These are phyloP conservation scores for Ormyrus nitidulus DNA, from an alignment of 2,888 invertebrate genomes.

Conservation along the genomic window DNA sequence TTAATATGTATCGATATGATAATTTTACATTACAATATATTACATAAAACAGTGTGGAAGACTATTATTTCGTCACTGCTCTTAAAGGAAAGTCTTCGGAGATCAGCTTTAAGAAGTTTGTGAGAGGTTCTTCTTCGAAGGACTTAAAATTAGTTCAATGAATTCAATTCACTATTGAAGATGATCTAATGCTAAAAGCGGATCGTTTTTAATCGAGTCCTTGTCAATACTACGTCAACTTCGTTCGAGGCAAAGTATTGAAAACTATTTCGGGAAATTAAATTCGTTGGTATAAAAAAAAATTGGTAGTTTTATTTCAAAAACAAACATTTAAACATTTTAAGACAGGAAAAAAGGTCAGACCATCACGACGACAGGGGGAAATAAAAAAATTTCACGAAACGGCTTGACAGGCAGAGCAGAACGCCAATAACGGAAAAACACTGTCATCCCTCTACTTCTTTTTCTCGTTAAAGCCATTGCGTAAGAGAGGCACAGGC, in stretches of 20 bases:
- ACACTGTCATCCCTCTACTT: slow-evolving; percentile 31
- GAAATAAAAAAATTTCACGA: too few species aligned
- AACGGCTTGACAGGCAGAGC: too few species aligned
- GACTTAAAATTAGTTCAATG: slow-evolving; percentile 27
- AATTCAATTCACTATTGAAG: slow-evolving; percentile 8
- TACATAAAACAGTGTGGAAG: slow-evolving; percentile 30
- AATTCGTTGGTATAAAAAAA: too few species aligned
- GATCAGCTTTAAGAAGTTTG: slow-evolving; percentile 7
- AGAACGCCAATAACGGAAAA: slow-evolving; percentile 30
- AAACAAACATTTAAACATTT: too few species aligned
- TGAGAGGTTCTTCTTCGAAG: slow-evolving; percentile 25
- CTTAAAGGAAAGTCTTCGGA: neutral
- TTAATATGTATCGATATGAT: slow-evolving; percentile 45
- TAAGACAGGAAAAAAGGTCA: too few species aligned
- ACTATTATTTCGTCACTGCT: slow-evolving; percentile 37
- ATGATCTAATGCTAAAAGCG: slow-evolving; percentile 2
- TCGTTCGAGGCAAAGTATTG: too few species aligned
- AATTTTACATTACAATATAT: slow-evolving; percentile 36
- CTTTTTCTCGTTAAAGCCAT: neutral
- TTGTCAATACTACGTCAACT: too few species aligned
- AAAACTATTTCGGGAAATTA: too few species aligned
- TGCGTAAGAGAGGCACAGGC: slow-evolving; percentile 10
- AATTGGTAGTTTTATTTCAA: too few species aligned
- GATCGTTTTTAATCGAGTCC: too few species aligned
- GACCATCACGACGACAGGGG: too few species aligned